Base-by-base conservation (phyloP, 2,888 invertebrate genomes). In the Eueremaeus valkanovi region DNA sequence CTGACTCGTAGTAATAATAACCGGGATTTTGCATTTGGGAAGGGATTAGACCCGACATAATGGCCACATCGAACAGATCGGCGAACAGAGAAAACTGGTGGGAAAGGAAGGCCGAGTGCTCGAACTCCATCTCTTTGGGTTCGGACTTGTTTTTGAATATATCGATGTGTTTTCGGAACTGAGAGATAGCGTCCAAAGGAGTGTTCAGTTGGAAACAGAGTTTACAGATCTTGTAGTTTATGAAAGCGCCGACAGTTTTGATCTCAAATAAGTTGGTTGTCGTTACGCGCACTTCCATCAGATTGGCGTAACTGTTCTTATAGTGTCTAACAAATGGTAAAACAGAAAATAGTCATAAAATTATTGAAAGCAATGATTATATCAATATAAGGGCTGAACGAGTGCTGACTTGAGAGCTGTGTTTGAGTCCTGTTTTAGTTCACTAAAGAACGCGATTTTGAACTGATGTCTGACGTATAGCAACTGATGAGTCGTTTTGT, bases 1-100 rank as follows among this genome's bases (percentile, higher is more conserved):
- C 95, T 21, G 96, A 95, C 84, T 93, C 90, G 81, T 95, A 93
- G 83, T 92, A 96, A 85, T 96, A 97, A 83, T 95, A 92, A 5
- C 98, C 98, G 3, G 98, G 98, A 85, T 99, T 96, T 82, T 97
- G 94, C 0, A 94, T 94, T 83, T 96, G 95, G 76, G 95, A 89
- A 1, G 96, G 95, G 1, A 94, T 92, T 77, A 97, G 86, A 5
- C 96, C 96, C 80, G 90, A 88, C 80, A 91, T 89, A 36, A 97
- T 94, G 21, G 97, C 96, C 83, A 95, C 93, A 85, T 95, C 94
- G 87, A 99, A 98, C 77, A 97, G 86, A 82, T 96, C 95, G 55
- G 93, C 98, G 87, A 98, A 98, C 77, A 85, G 76, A 21, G 75
- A 74, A 55, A 78, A 79, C 88, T 97, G 96, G 85, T 92, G 90